Conservation (phyloP, 1,140 invertebrate genomes). For the Heliconius nattereri region DNA sequence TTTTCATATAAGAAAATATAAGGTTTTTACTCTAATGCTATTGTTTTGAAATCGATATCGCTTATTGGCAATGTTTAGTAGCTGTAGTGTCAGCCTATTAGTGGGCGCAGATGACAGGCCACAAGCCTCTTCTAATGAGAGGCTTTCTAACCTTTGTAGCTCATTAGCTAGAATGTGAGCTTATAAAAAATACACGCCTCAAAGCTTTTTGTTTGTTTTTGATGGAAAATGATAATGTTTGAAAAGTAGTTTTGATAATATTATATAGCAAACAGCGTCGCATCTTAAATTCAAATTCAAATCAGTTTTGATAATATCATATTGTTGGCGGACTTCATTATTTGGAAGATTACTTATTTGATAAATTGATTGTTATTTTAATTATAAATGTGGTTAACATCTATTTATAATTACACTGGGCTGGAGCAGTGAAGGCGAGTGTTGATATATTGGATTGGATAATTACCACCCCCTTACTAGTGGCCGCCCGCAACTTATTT, state of each 20-base stretch:
- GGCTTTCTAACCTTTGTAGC: slow-evolving; percentile 48
- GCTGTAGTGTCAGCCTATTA: slow-evolving; percentile 52
- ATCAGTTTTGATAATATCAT: no score
- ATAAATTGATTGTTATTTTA: no score
- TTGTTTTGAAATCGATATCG: slow-evolving; percentile 38
- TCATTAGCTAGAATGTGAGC: slow-evolving; percentile 45
- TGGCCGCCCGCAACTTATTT: no score
- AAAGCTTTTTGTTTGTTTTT: slow-evolving; percentile 36
- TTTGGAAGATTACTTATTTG: no score
- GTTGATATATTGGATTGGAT: no score
- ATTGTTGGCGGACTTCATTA: no score
- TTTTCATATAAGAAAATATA: slow-evolving; percentile 1
- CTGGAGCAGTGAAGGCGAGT: no score
- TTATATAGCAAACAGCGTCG: not conserved
- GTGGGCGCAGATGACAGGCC: slow-evolving; percentile 43
- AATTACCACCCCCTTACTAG: no score
- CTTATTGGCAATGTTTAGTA: slow-evolving; percentile 46
- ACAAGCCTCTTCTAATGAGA: slow-evolving; percentile 43
- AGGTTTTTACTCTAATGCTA: not conserved
- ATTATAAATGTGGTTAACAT: no score
- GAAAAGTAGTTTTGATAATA: not conserved
- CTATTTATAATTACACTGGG: no score
- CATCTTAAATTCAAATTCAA: no score
- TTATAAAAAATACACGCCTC: slow-evolving; percentile 31
- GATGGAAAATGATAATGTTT: not conserved